Evolutionary conservation across 2,113 vertebrate species (phyloP).

Genomic region (Amphilophus citrinellus): DNA sequence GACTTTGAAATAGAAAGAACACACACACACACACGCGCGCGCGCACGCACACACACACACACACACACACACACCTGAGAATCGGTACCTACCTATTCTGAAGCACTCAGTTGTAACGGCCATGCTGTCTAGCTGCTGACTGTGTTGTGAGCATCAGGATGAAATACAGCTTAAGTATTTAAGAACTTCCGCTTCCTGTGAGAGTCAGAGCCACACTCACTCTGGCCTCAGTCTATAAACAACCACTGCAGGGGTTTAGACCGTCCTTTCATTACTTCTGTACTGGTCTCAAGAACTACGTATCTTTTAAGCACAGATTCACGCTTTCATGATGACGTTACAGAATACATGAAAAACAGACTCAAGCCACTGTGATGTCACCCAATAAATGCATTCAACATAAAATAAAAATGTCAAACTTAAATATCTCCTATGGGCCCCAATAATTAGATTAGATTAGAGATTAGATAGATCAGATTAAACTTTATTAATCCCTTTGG

Average conservation of each 20-base stretch:
- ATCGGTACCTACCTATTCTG: background rate
- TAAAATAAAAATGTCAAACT: no score
- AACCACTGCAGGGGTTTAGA: background rate
- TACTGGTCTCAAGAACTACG: background rate
- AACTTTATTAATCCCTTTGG: no score
- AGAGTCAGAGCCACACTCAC: background rate
- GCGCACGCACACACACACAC: background rate
- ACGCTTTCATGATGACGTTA: background rate
- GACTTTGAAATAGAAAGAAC: background rate
- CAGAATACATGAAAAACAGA: background rate
- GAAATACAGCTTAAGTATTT: background rate
- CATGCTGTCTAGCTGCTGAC: background rate
- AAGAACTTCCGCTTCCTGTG: background rate
- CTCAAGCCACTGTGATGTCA: no score
- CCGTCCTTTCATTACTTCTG: accelerated
- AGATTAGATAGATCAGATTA: no score
- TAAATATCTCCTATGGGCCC: no score
- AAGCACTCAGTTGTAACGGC: accelerated
- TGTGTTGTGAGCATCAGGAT: background rate
- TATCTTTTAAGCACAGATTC: background rate
- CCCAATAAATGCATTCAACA: no score
- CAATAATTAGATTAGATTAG: no score
- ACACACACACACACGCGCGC: no score
- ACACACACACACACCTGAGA: background rate
- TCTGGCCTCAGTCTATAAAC: background rate